These are phyloP conservation scores for Dendrolimus kikuchii DNA, from an alignment of 1,140 invertebrate genomes.

Conservation along the genomic window DNA sequence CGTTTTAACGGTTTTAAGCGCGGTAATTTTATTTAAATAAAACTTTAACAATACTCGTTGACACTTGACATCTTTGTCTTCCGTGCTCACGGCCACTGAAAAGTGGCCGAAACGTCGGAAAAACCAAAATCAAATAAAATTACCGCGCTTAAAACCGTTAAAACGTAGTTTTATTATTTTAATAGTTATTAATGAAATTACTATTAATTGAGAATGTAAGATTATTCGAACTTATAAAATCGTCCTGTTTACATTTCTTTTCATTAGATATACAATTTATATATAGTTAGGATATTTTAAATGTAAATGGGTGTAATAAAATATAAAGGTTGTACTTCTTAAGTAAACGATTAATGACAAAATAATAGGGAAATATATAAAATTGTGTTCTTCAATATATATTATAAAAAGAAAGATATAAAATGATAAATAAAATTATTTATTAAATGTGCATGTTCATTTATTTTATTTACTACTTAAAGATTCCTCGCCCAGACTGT, in stretches of 20 bases:
- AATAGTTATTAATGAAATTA: no score
- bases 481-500: no score
- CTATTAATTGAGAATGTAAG: no score
- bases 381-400: slow-evolving; percentile 27
- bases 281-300: slow-evolving; percentile 15
- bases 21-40: no score
- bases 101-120: no score
- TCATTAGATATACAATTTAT: slow-evolving; percentile 24
- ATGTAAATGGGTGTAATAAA: slow-evolving; percentile 14
- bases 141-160: no score
- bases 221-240: slow-evolving; percentile 9
- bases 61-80: no score
- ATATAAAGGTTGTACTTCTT: slow-evolving; percentile 13
- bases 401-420: slow-evolving; percentile 23
- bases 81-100: no score
- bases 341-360: slow-evolving; percentile 20
- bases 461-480: slow-evolving; percentile 8
- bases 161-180: no score
- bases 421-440: slow-evolving; percentile 30
- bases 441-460: slow-evolving; percentile 30
- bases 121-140: no score
- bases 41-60: no score
- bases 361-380: slow-evolving; percentile 26
- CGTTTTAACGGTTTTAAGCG: no score
- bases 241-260: slow-evolving; percentile 29